phyloP scores from a whole-genome alignment of 2,888 invertebrate species.

The Achlya flavicornis region DNA sequence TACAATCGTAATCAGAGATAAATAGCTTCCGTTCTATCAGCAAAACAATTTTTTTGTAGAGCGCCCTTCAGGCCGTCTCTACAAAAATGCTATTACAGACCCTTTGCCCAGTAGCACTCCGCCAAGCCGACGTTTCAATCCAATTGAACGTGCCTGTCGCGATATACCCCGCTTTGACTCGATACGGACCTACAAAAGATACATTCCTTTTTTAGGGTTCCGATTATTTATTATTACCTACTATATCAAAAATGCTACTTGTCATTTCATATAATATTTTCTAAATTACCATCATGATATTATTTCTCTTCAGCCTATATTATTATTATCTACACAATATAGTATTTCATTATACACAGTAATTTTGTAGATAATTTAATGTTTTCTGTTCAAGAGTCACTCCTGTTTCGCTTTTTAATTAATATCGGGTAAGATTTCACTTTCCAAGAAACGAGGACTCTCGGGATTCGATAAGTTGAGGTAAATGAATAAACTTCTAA shows the following conservation, averaged over 20 bases:
- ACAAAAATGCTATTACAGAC: conserved; percentile 74
- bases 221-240: conserved; percentile 27
- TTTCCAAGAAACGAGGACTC: not conserved
- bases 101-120: conserved; percentile 58
- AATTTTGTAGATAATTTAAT: not conserved
- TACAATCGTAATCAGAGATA: conserved; percentile 67
- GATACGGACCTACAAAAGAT: conserved; percentile 51
- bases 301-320: no score
- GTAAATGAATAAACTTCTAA: conserved; percentile 5
- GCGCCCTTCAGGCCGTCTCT: conserved; percentile 54
- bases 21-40: conserved; percentile 62
- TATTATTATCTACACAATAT: no score
- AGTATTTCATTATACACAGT: not conserved
- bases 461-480: not conserved
- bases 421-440: not conserved
- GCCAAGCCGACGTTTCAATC: conserved; percentile 67
- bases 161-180: conserved; percentile 52
- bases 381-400: not conserved
- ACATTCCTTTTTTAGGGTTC: conserved; percentile 53
- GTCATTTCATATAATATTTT: not conserved
- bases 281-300: no score
- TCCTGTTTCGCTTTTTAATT: not conserved
- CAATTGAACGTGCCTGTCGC: conserved; percentile 65
- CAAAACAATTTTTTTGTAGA: conserved; percentile 69
- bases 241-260: conserved; percentile 15